Conservation (phyloP, 2,888 invertebrate genomes). For the Aelia acuminata region DNA sequence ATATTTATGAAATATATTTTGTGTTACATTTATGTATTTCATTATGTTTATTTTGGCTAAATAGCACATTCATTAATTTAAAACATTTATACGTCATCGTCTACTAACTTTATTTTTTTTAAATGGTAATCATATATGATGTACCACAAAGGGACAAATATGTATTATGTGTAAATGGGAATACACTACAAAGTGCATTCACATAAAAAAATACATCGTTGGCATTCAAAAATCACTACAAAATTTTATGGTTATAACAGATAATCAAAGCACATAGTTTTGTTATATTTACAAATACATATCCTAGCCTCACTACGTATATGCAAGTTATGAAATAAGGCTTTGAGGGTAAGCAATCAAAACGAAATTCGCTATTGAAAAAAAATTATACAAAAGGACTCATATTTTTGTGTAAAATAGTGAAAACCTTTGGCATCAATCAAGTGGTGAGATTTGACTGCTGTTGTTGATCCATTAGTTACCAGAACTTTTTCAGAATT, state of each 20-base stretch:
- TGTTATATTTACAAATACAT: conserved; percentile 38
- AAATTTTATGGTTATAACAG: neutral
- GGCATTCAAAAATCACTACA: conserved; percentile 45
- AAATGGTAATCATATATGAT: neutral
- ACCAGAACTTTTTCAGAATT: no score
- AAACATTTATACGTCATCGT: conserved; percentile 48
- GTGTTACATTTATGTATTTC: conserved; percentile 33
- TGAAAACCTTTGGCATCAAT: neutral
- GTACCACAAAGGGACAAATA: conserved; percentile 30
- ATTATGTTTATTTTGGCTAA: conserved; percentile 43
- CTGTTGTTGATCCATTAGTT: neutral
- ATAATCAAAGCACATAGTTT: conserved; percentile 48
- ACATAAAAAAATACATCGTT: conserved; percentile 52
- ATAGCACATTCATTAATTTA: conserved; percentile 54
- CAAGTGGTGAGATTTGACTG: neutral
- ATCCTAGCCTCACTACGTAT: conserved; percentile 35
- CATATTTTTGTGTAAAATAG: neutral
- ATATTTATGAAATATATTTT: conserved; percentile 53
- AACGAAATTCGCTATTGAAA: neutral
- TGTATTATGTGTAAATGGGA: conserved; percentile 43
- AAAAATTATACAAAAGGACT: no score
- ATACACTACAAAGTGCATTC: conserved; percentile 46
- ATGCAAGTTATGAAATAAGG: conserved; percentile 28
- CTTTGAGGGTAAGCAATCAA: conserved; percentile 4
- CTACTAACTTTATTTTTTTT: conserved; percentile 45